Evolutionary conservation across 2,113 vertebrate species (phyloP).

Genomic region (Carassius carassius): DNA sequence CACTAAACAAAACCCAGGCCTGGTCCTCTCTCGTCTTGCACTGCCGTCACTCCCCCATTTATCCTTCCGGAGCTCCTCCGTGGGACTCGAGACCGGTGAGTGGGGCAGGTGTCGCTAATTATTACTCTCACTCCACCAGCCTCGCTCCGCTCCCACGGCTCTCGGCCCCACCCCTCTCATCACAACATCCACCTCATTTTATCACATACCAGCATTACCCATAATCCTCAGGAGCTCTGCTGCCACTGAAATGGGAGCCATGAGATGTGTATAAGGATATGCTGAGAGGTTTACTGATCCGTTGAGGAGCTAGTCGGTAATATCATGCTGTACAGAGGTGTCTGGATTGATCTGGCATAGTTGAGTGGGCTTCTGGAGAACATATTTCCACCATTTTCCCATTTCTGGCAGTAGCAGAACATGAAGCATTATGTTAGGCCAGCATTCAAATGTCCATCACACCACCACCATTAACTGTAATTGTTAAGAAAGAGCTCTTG

Average conservation of each 20-base stretch:
- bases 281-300: not conserved
- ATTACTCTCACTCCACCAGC: too few relatives aligned
- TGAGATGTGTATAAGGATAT: not conserved
- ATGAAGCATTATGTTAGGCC: not conserved
- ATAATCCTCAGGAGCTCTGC: constrained; percentile 4
- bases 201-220: not conserved
- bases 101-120: too few relatives aligned
- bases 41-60: too few relatives aligned
- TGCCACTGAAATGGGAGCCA: not conserved
- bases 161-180: too few relatives aligned
- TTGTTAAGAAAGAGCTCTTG: not conserved
- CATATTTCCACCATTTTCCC: not conserved
- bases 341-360: not conserved
- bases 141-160: too few relatives aligned
- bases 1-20: too few relatives aligned
- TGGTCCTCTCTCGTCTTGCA: too few relatives aligned
- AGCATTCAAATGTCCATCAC: not conserved
- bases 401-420: not conserved
- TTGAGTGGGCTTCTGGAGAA: constrained; percentile 3
- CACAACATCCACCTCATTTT: not conserved
- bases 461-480: not conserved
- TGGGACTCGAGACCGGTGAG: too few relatives aligned
- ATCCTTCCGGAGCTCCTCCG: too few relatives aligned
- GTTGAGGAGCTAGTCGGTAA: not conserved
- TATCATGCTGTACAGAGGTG: not conserved